Evolutionary conservation across 2,888 invertebrate species (phyloP).

Genomic region (Cantharis flavilabris): DNA sequence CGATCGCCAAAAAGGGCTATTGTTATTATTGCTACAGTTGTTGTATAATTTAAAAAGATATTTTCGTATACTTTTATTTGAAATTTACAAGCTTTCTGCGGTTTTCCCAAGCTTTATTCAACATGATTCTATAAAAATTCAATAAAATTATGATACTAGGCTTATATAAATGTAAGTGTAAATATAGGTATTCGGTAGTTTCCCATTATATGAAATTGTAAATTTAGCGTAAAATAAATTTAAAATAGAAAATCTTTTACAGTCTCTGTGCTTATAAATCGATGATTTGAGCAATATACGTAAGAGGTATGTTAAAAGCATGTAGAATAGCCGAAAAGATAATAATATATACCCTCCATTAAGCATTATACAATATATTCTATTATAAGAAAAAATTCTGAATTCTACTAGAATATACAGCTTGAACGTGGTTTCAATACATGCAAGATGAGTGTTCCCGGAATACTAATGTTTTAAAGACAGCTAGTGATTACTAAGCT

Average conservation of each 20-base stretch:
- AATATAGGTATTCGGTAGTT: neutral
- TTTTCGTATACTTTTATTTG: no score
- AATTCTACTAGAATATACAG: slow-evolving; percentile 20
- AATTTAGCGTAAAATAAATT: neutral
- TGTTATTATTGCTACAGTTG: no score
- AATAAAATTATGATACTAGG: neutral
- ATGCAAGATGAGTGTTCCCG: slow-evolving; percentile 9
- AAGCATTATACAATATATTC: slow-evolving; percentile 19
- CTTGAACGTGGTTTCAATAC: slow-evolving; percentile 18
- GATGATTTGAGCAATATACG: slow-evolving; percentile 3
- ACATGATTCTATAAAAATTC: neutral
- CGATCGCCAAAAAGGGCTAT: no score
- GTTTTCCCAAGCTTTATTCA: neutral
- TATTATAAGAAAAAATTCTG: slow-evolving; percentile 20
- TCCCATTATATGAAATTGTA: neutral
- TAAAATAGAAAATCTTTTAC: neutral
- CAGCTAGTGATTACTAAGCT: slow-evolving; percentile 8
- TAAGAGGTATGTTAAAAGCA: slow-evolving; percentile 21
- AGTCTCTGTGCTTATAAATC: neutral
- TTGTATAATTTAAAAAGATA: no score
- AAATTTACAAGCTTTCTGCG: neutral
- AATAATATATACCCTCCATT: slow-evolving; percentile 24
- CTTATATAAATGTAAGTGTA: neutral
- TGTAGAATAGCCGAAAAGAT: slow-evolving; percentile 21
- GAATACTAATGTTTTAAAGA: slow-evolving; percentile 17